Evolutionary conservation across 2,797 vertebrate species (phyloP).

Genomic region (Enteromius trimaculatus): DNA sequence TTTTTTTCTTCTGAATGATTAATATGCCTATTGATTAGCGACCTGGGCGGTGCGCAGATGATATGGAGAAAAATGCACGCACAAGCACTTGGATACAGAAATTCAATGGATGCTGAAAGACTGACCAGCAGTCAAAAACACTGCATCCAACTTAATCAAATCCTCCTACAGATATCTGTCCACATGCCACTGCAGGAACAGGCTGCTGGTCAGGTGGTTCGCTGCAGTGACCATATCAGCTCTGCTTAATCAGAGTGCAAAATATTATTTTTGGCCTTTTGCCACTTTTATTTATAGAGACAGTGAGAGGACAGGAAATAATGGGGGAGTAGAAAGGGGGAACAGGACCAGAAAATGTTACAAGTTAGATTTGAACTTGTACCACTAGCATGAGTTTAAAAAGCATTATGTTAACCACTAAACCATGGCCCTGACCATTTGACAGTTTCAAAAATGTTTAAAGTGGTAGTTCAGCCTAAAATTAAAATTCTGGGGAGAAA

Average conservation of each 20-base stretch:
- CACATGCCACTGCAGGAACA: background rate
- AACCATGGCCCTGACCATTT: background rate
- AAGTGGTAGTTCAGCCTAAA: background rate
- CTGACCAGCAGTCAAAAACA: constrained; percentile 69
- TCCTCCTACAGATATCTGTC: constrained; percentile 37
- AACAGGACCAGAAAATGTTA: background rate
- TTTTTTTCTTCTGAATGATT: constrained; percentile 77
- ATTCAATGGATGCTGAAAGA: constrained; percentile 70
- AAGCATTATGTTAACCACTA: background rate
- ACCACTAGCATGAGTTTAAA: background rate
- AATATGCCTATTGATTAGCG: constrained; percentile 83
- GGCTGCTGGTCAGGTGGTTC: constrained; percentile 15
- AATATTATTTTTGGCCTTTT: constrained; percentile 30
- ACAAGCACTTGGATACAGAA: constrained; percentile 70
- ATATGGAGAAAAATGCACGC: constrained; percentile 72
- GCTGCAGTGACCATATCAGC: constrained; percentile 7
- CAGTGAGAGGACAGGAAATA: background rate
- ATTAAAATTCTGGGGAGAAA: background rate
- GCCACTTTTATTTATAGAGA: constrained; percentile 23
- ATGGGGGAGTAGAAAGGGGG: background rate
- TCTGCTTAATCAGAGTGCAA: constrained; percentile 7
- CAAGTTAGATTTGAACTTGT: background rate
- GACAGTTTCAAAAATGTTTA: background rate
- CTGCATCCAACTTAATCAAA: constrained; percentile 72
- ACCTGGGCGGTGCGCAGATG: constrained; percentile 58